These are phyloP conservation scores for Laspeyria flexula DNA, from an alignment of 2,888 invertebrate genomes.

Conservation along the genomic window DNA sequence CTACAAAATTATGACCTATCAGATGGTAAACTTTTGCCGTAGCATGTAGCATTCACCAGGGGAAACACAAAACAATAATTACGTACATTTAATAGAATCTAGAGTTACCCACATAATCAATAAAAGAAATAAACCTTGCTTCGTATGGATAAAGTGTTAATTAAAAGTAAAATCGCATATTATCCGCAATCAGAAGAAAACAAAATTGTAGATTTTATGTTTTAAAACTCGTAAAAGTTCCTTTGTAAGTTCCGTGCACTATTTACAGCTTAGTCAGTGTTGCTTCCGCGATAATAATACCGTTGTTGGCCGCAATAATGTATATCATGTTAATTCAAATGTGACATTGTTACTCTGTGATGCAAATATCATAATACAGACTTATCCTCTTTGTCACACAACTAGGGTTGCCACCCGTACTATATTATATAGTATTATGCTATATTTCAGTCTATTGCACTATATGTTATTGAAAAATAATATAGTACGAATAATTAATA, in stretches of 20 bases:
- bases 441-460: no score
- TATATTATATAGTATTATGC: no score
- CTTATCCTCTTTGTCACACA: constrained; percentile 34
- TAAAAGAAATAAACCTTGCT: no score
- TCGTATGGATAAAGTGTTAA: neutral
- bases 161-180: neutral
- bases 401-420: constrained; percentile 30
- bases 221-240: neutral
- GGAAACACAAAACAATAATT: no score
- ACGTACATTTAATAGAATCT: no score
- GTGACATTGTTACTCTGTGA: constrained; percentile 25
- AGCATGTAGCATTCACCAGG: no score
- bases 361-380: constrained; percentile 36
- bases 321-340: constrained; percentile 29
- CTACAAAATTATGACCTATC: no score
- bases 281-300: constrained; percentile 30
- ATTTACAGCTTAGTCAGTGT: neutral
- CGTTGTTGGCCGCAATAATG: constrained; percentile 17
- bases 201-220: constrained; percentile 1
- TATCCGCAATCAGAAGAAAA: neutral
- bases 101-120: no score
- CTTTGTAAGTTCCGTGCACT: neutral
- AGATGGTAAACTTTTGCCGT: no score
- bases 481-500: no score
- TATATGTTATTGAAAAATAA: no score